A percentile compares a stretch with the other conserved stretches of the same genome.
Evolutionary conservation across 2,888 invertebrate genomes (phyloP).

Genomic region (Eugnorisma glareosa): DNA sequence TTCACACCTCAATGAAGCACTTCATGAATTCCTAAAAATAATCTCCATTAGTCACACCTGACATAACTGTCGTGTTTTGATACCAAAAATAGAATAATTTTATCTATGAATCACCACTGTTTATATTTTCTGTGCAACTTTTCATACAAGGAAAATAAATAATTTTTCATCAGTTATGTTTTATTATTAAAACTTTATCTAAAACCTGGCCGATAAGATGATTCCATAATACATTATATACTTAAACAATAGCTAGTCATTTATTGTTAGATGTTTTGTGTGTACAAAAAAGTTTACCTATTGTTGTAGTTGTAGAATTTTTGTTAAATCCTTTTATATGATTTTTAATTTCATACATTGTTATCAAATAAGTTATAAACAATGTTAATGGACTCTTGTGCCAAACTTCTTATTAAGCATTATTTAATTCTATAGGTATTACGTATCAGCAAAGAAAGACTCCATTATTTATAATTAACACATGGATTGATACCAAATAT

Average conservation of each 20-base stretch:
- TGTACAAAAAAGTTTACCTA: background rate
- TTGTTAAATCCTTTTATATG: no score
- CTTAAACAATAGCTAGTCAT: background rate
- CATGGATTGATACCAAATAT: no score
- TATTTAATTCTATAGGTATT: no score
- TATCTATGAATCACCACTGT: conserved; percentile 2
- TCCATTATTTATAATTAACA: no score
- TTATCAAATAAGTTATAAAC: no score
- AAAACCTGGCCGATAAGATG: background rate
- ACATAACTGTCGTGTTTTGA: background rate
- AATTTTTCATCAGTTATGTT: background rate
- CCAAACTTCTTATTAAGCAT: no score
- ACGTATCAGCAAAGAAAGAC: no score
- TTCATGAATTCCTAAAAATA: background rate
- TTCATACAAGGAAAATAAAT: background rate
- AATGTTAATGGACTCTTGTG: no score
- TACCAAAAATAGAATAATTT: background rate
- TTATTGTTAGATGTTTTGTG: background rate
- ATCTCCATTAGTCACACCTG: background rate
- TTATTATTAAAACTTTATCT: background rate
- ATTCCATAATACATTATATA: background rate
- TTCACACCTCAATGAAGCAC: background rate
- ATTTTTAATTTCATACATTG: no score
- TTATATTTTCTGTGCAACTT: background rate
- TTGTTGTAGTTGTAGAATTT: no score